phyloP scores from a whole-genome alignment of 2,113 vertebrate genomes.

The Raja brachyura region DNA sequence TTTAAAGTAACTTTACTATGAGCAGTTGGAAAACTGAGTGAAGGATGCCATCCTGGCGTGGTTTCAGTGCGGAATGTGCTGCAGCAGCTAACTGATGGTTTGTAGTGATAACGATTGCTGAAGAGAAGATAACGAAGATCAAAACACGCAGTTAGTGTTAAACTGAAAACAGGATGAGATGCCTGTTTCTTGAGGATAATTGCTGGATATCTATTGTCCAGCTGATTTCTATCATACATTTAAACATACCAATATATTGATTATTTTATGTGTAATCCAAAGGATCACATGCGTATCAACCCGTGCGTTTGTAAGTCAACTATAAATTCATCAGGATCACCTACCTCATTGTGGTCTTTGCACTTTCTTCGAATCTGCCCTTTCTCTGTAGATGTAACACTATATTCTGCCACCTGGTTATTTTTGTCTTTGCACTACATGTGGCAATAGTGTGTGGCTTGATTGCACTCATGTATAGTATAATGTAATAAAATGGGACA shows the following conservation, averaged over 20 bases:
- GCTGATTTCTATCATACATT: not conserved
- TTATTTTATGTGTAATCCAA: not conserved
- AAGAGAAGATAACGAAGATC: conserved; percentile 29
- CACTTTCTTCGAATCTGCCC: too few species aligned
- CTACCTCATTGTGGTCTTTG: too few species aligned
- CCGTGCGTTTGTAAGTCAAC: not conserved
- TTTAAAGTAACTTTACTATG: conserved; percentile 24
- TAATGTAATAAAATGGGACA: too few species aligned
- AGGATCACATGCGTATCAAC: not conserved
- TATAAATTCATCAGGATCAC: not conserved
- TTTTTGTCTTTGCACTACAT: too few species aligned
- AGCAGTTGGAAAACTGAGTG: not conserved
- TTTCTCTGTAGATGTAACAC: too few species aligned
- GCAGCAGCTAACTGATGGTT: conserved; percentile 6
- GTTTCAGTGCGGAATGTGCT: conserved; percentile 22
- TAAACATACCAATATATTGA: not conserved
- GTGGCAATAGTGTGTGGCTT: too few species aligned
- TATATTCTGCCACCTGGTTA: too few species aligned
- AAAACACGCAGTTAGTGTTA: conserved; percentile 3
- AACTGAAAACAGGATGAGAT: conserved; percentile 18
- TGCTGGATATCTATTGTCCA: not conserved
- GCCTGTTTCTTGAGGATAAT: not conserved
- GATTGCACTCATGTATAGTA: too few species aligned
- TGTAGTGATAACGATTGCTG: not conserved
- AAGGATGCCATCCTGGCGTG: conserved; percentile 2